Percentiles rank a stretch among this genome's conserved stretches.
These are phyloP conservation scores for Cairina moschata DNA, from an alignment of 2,113 vertebrate genomes.

Conservation along the genomic window DNA sequence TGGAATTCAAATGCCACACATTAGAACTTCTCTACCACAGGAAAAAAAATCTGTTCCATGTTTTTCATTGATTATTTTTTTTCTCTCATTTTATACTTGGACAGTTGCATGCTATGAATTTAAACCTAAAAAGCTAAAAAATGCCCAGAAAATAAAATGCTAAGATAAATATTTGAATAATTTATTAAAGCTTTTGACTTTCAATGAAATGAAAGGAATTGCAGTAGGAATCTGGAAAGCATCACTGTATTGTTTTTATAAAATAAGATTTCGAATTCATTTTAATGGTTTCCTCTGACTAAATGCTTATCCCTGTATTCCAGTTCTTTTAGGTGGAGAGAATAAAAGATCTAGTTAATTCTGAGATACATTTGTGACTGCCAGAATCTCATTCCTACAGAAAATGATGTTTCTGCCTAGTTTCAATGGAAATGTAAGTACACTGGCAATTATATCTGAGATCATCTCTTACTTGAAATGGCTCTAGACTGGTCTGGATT, in stretches of 20 bases:
- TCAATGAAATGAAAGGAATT: conserved; percentile 25
- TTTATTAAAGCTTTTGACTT: not conserved
- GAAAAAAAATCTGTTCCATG: conserved; percentile 25
- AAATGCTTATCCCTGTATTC: not conserved
- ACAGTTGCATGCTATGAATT: conserved; percentile 8
- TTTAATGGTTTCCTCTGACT: conserved; percentile 30
- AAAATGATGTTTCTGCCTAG: not conserved
- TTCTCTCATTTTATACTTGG: not conserved
- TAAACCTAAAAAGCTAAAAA: conserved; percentile 37
- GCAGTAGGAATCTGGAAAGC: conserved; percentile 28
- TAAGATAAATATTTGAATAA: not conserved
- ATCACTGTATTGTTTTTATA: conserved; percentile 17
- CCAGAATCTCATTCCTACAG: not conserved
- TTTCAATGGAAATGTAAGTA: not conserved
- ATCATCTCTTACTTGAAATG: not conserved
- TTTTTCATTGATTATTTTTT: conserved; percentile 37
- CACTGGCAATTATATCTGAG: not conserved
- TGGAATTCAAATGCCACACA: conserved; percentile 6
- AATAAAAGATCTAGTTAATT: not conserved
- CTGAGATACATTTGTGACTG: not conserved
- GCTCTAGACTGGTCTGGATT: not conserved
- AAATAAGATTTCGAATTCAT: conserved; percentile 41
- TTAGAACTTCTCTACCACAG: conserved; percentile 14
- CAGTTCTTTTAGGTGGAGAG: not conserved
- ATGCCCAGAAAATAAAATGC: not conserved